phyloP scores from a whole-genome alignment of 2,113 vertebrate genomes.

The Gymnogyps californianus region DNA sequence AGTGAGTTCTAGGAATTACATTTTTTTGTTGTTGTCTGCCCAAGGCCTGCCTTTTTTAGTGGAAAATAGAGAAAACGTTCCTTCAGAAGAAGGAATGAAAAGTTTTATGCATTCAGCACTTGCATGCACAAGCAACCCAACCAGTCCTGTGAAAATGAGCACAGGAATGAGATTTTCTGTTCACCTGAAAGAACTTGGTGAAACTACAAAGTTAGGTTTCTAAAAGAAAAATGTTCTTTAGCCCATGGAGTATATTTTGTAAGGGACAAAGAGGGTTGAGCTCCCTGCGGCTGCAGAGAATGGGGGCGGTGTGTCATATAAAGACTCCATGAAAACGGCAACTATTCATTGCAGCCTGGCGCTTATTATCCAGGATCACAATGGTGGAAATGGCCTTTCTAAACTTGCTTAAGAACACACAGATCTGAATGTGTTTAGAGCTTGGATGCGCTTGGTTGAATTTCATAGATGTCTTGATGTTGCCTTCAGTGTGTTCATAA shows the following conservation, averaged over 20 bases:
- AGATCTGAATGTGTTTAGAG: background rate
- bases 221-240: background rate
- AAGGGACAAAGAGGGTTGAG: background rate
- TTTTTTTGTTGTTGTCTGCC: background rate
- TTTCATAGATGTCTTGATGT: too few species aligned
- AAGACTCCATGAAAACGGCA: background rate
- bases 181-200: background rate
- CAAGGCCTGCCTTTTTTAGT: background rate
- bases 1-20: background rate
- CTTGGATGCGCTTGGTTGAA: background rate
- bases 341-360: background rate
- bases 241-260: background rate
- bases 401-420: background rate
- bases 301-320: background rate
- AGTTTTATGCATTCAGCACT: background rate
- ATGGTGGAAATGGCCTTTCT: background rate
- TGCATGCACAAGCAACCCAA: background rate
- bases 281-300: background rate
- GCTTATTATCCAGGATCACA: background rate
- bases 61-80: background rate
- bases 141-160: background rate
- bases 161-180: background rate
- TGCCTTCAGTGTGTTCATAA: background rate
- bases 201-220: background rate
- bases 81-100: background rate